Percentiles rank a stretch among this genome's conserved stretches.
These are phyloP conservation scores for Actinia tenebrosa DNA, from an alignment of 64 coral and sea anemone genomes.

Conservation along the genomic window DNA sequence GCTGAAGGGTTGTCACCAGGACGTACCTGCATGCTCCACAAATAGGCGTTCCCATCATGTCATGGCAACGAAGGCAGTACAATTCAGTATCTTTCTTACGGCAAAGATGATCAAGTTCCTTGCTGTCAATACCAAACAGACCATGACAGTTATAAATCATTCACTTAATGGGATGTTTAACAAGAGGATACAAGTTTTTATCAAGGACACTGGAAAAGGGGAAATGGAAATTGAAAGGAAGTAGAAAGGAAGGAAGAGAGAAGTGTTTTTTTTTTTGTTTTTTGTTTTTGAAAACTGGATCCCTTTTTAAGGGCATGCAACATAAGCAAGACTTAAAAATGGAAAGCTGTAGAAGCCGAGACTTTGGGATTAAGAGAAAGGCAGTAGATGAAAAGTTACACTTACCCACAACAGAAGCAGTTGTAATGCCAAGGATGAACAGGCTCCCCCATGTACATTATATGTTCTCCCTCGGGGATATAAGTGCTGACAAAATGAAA, in stretches of 20 bases:
- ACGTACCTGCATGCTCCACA: slow-evolving; percentile 95
- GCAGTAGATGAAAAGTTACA: not conserved
- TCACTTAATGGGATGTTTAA: not conserved
- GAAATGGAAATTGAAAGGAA: not conserved
- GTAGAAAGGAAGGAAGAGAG: too few species aligned
- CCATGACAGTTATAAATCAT: not conserved
- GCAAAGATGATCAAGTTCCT: slow-evolving; percentile 93
- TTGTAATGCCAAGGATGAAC: slow-evolving; percentile 99
- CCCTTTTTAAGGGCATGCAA: too few species aligned
- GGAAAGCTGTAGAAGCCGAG: too few species aligned
- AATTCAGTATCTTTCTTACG: slow-evolving; percentile 93
- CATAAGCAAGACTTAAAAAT: too few species aligned
- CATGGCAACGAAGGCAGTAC: slow-evolving; percentile 97
- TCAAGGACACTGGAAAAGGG: too few species aligned
- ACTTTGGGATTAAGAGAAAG: not conserved
- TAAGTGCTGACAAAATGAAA: slow-evolving; percentile 63
- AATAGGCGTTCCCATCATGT: slow-evolving; percentile 95
- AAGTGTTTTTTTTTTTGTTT: too few species aligned
- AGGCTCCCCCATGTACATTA: slow-evolving; percentile 98
- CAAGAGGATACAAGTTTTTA: too few species aligned
- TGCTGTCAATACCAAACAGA: slow-evolving; percentile 20
- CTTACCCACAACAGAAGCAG: slow-evolving; percentile 89
- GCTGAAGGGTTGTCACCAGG: not conserved
- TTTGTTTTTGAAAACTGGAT: too few species aligned
- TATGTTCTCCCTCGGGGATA: slow-evolving; percentile 95